phyloP scores from a whole-genome alignment of 2,113 vertebrate species.

The Craseonycteris thonglongyai region DNA sequence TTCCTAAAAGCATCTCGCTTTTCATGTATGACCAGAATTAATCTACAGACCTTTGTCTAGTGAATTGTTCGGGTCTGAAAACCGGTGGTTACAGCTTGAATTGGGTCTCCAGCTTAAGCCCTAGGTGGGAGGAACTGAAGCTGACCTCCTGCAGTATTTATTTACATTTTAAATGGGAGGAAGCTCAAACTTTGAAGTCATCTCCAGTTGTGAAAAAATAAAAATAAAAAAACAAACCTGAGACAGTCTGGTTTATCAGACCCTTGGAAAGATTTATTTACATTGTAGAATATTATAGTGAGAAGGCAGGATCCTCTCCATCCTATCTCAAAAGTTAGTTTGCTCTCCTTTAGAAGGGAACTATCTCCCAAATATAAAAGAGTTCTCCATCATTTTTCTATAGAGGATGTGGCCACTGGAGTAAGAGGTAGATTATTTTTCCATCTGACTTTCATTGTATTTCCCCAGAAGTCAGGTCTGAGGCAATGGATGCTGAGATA shows the following conservation, averaged over 20 bases:
- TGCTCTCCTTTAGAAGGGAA: not conserved
- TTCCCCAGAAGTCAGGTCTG: not conserved
- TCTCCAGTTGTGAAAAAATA: not conserved
- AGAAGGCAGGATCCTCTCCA: not conserved
- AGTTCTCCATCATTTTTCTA: not conserved
- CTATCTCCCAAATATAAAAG: not conserved
- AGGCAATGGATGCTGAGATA: accelerated
- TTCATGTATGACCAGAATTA: not conserved
- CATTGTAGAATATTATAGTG: not conserved
- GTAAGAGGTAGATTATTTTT: not conserved
- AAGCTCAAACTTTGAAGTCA: not conserved
- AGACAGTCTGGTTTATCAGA: not conserved
- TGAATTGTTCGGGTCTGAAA: not conserved
- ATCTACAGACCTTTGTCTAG: not conserved
- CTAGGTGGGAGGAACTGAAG: not conserved
- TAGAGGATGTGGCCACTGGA: not conserved
- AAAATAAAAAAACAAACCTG: not conserved
- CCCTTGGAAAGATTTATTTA: not conserved
- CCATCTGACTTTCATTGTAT: not conserved
- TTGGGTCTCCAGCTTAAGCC: not conserved
- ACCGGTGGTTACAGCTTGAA: not conserved
- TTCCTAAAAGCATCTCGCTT: not conserved
- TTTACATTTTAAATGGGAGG: not conserved
- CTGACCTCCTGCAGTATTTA: not conserved
- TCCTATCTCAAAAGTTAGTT: not conserved